Percentiles rank a stretch among this genome's conserved stretches.
These are phyloP conservation scores for Eubasilissa splendida DNA, from an alignment of 2,888 invertebrate genomes.

Conservation along the genomic window DNA sequence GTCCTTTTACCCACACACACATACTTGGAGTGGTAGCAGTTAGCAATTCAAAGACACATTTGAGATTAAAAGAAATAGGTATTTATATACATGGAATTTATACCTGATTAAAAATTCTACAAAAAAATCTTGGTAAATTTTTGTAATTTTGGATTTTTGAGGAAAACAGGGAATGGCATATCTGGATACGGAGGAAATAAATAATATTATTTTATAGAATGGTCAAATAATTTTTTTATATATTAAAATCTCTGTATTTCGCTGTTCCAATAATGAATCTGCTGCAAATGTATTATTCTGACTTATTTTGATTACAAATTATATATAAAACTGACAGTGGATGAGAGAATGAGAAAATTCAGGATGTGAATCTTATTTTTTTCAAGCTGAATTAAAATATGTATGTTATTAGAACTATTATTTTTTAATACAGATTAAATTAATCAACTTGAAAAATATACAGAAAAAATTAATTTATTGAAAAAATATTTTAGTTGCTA, in stretches of 20 bases:
- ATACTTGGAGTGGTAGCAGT: background rate
- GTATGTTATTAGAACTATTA: too few relatives aligned
- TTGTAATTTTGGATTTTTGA: background rate
- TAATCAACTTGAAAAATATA: too few relatives aligned
- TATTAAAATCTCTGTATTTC: background rate
- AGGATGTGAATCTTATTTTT: too few relatives aligned
- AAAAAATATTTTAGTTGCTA: too few relatives aligned
- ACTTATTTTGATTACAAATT: too few relatives aligned
- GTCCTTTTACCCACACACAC: background rate
- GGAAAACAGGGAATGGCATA: background rate
- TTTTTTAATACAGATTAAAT: too few relatives aligned
- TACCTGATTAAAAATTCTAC: conserved; percentile 14
- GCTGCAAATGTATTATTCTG: too few relatives aligned
- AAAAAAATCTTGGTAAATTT: background rate
- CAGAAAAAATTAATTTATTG: too few relatives aligned
- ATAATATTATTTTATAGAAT: background rate
- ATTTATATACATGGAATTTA: background rate
- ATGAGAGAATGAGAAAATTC: too few relatives aligned
- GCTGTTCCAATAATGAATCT: too few relatives aligned
- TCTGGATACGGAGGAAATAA: background rate
- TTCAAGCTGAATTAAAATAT: too few relatives aligned
- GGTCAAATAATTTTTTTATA: background rate
- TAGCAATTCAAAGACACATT: background rate
- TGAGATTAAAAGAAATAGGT: background rate
- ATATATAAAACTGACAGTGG: too few relatives aligned